Evolutionary conservation across 2,888 invertebrate species (phyloP).

Genomic region (Ommatoiulus sabulosus): DNA sequence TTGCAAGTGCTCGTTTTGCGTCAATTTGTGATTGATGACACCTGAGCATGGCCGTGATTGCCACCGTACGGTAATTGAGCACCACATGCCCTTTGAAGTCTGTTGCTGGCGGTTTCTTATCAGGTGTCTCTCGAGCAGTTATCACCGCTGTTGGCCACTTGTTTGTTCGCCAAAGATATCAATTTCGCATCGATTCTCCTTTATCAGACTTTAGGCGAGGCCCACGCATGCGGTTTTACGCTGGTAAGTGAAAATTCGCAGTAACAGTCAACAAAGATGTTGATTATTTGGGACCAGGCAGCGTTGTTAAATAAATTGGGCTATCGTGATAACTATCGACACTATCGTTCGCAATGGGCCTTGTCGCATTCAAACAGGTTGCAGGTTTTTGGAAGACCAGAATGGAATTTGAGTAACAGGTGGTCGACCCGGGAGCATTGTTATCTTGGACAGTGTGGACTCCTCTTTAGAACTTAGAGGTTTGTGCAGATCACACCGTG

Average conservation of each 20-base stretch:
- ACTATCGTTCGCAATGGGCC: not conserved
- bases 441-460: not conserved
- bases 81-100: not conserved
- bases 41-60: not conserved
- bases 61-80: constrained; percentile 4
- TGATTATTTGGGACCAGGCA: not conserved
- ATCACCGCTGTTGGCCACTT: not conserved
- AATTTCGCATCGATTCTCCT: not conserved
- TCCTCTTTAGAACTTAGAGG: not conserved
- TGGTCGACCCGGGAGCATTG: not conserved
- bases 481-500: not conserved
- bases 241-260: not conserved
- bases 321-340: not conserved
- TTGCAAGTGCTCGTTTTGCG: not conserved
- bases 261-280: not conserved
- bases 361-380: not conserved
- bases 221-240: not conserved
- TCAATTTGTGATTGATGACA: constrained; percentile 39
- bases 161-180: not conserved
- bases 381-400: not conserved
- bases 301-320: not conserved
- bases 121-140: not conserved
- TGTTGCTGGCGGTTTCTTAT: not conserved
- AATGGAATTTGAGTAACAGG: not conserved
- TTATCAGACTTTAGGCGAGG: not conserved